Base-by-base conservation (phyloP, 92 coral and sea anemone species). In the Scolanthus callimorphus region DNA sequence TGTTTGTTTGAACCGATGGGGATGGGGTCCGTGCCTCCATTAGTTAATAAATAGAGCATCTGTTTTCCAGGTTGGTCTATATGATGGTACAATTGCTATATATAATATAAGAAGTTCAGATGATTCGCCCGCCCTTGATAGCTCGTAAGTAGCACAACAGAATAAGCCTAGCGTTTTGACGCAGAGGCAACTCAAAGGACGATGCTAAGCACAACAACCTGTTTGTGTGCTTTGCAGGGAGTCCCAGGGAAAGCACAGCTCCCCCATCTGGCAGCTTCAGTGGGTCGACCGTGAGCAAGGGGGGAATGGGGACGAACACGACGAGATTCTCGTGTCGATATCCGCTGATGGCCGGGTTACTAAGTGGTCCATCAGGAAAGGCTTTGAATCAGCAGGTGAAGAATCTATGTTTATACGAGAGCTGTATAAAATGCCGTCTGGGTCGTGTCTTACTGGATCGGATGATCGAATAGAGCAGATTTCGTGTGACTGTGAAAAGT, bases 261-360 rank as follows among this genome's bases (percentile, higher is more conserved):
- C 98, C n/a, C 98, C 98, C 38, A 96, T 92, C 22, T 92, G 98
- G 98, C 96, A 89, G 60, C 86, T 92, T 55, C 82, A 85, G 46
- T 92, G 98, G 98, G 94, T 92, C 46, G 78, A 77, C 55, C 79
- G 98, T 43, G 96, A 92, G 17, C 98, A 92, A 62, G 96, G 89
- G 39, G 96, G 89, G 50, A 41, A 78, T 61, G 98, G 89, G 20
- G 96, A 92, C 20, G 98, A 92, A 44, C 70, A 79, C 22, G 96
- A 88, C 67, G 98, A 92, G 65, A 92, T 92, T 58, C 96, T 92
- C 4, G 88, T 92, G 11, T 92, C 98, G 34, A 86, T 92, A 47
- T 85, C 98, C 31, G 98, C 98, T 57, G 98, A 92, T 63, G 98
- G 98, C 55, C 81, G 98, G 55, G 96, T 92, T 48, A 92, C 98